phyloP scores from a whole-genome alignment of 2,113 vertebrate genomes.

The Jaculus jaculus region DNA sequence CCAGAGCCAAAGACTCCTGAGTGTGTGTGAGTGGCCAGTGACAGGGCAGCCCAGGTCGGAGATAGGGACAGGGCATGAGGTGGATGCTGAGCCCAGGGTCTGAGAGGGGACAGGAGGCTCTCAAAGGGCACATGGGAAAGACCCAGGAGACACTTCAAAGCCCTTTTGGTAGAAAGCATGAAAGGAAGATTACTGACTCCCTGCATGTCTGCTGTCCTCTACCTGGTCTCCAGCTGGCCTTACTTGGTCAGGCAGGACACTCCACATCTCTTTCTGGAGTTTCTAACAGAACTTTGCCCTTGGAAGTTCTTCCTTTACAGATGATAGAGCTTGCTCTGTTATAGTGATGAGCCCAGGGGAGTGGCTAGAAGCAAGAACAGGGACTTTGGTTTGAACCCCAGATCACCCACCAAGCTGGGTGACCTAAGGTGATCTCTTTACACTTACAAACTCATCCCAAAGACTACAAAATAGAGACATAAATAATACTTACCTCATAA shows the following conservation, averaged over 20 bases:
- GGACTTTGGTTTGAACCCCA: not conserved
- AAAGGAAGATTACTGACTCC: not conserved
- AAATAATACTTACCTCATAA: not conserved
- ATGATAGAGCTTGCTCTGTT: not conserved
- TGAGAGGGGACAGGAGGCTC: too few species aligned
- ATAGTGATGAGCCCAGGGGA: not conserved
- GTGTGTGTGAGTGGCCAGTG: rapidly evolving
- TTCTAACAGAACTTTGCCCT: not conserved
- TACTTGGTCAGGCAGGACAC: rapidly evolving
- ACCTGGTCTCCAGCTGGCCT: not conserved
- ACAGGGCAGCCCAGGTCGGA: not conserved
- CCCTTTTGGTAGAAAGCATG: not conserved
- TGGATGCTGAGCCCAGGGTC: rapidly evolving
- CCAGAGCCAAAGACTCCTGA: not conserved
- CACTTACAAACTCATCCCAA: slow-evolving; percentile 36
- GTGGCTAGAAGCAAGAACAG: not conserved
- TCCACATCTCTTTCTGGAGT: not conserved
- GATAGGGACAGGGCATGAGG: not conserved
- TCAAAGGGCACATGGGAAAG: not conserved
- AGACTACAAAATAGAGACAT: not conserved
- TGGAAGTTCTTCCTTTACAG: not conserved
- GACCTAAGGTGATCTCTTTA: slow-evolving; percentile 2
- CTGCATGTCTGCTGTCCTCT: not conserved
- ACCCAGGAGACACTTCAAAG: not conserved
- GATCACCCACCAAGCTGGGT: not conserved